A percentile compares a stretch with the other conserved stretches of the same genome.
Evolutionary conservation across 2,888 invertebrate genomes (phyloP).

Genomic region (Rhagonycha fulva): DNA sequence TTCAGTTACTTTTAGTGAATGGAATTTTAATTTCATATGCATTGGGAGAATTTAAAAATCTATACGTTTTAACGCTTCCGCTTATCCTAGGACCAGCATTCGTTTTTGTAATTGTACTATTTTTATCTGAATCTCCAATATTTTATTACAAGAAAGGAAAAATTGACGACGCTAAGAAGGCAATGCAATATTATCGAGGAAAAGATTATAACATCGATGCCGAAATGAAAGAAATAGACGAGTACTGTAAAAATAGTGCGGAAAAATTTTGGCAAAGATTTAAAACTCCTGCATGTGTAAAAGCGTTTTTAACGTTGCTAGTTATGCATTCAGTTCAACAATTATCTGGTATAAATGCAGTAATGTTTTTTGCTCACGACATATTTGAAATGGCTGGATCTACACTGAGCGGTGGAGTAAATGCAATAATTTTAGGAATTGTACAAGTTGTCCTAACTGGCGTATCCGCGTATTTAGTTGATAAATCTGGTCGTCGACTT

Average conservation of each 20-base stretch:
- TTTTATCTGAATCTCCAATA: slow-evolving; percentile 75
- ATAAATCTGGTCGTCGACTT: slow-evolving; percentile 76
- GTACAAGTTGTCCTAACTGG: slow-evolving; percentile 76
- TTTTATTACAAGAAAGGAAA: slow-evolving; percentile 63
- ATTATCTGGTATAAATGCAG: slow-evolving; percentile 77
- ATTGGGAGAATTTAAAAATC: slow-evolving; percentile 68
- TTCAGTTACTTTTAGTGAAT: slow-evolving; percentile 74
- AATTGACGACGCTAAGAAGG: slow-evolving; percentile 61
- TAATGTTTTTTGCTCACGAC: slow-evolving; percentile 74
- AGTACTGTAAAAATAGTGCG: slow-evolving; percentile 13
- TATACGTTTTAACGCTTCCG: slow-evolving; percentile 67
- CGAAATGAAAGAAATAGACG: slow-evolving; percentile 70
- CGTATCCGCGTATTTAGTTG: slow-evolving; percentile 70
- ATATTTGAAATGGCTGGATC: slow-evolving; percentile 74
- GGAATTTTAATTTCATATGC: slow-evolving; percentile 79
- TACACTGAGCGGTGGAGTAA: slow-evolving; percentile 62
- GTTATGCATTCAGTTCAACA: slow-evolving; percentile 70
- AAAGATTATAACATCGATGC: slow-evolving; percentile 65
- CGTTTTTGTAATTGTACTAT: slow-evolving; percentile 64
- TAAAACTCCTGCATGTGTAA: slow-evolving; percentile 44
- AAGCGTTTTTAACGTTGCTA: slow-evolving; percentile 47
- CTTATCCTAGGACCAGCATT: slow-evolving; percentile 66
- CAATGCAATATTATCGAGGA: slow-evolving; percentile 73
- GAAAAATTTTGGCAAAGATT: slow-evolving; percentile 28
- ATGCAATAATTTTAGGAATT: slow-evolving; percentile 75